Conservation (phyloP, 2,888 invertebrate species). For the Heliconius sara region DNA sequence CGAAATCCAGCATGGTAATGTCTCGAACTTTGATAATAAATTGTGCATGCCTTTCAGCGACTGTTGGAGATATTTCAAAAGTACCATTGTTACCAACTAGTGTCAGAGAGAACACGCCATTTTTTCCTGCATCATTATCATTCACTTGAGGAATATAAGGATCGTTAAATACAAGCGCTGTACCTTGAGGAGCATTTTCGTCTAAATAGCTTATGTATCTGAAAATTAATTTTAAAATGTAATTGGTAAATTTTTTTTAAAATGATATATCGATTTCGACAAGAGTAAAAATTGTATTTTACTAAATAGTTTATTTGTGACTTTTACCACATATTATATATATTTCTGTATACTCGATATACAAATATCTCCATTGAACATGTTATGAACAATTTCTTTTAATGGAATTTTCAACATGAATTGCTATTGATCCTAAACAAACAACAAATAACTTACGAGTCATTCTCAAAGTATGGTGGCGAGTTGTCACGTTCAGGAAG, state of each 20-base stretch:
- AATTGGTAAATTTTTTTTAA: no score
- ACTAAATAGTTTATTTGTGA: no score
- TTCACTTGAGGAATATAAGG: constrained; percentile 89
- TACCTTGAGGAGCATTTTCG: constrained; percentile 93
- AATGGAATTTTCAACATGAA: no score
- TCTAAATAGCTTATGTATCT: constrained; percentile 90
- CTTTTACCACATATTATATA: no score
- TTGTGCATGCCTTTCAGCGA: constrained; percentile 90
- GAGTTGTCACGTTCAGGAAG: constrained; percentile 90
- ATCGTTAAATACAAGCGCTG: constrained; percentile 87
- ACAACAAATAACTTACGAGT: constrained; percentile 84
- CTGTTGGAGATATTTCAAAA: constrained; percentile 93
- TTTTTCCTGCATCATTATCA: constrained; percentile 91
- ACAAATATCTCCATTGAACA: no score
- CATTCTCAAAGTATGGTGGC: constrained; percentile 91
- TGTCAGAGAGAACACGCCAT: constrained; percentile 91
- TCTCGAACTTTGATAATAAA: constrained; percentile 94
- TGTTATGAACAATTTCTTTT: no score
- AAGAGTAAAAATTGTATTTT: no score
- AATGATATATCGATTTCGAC: no score
- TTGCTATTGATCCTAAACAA: background rate
- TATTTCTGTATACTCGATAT: no score
- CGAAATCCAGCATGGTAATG: constrained; percentile 92
- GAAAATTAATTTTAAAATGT: constrained; percentile 51
- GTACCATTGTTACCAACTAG: constrained; percentile 92